These are phyloP conservation scores for Cryptomyrus ogoouensis DNA, from an alignment of 2,113 vertebrate species.

Conservation along the genomic window DNA sequence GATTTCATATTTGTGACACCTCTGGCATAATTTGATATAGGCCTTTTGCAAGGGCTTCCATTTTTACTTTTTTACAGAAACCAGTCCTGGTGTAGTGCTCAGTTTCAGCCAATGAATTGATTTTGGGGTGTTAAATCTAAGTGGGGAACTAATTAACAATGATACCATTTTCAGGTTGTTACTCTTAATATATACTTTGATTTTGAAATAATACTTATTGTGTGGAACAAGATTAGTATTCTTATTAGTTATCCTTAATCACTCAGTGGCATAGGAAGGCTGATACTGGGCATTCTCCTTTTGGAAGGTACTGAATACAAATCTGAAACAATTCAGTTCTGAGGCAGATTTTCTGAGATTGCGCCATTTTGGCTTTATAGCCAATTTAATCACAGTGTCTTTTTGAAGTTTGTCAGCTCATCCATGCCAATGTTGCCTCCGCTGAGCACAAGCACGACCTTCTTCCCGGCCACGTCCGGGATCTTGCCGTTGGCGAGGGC, in stretches of 20 bases:
- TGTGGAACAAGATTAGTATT: not conserved
- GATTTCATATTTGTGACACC: too few species aligned
- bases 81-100: too few species aligned
- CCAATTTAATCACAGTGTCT: not conserved
- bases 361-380: not conserved
- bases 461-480: constrained; percentile 51
- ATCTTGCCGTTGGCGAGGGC: constrained; percentile 54
- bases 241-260: not conserved
- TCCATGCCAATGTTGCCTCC: constrained; percentile 65
- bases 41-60: too few species aligned
- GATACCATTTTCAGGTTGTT: not conserved
- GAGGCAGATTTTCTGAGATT: not conserved
- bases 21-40: too few species aligned
- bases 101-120: not conserved
- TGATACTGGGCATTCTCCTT: not conserved
- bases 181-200: not conserved
- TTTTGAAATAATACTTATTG: not conserved
- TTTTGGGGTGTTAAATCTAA: not conserved
- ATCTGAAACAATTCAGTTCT: not conserved
- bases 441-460: constrained; percentile 54
- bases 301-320: not conserved
- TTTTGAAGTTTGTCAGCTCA: constrained; percentile 49
- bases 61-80: too few species aligned
- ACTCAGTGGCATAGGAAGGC: not conserved
- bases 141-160: not conserved